These are phyloP conservation scores for Orthosia cruda DNA, from an alignment of 2,888 invertebrate genomes.

Conservation along the genomic window DNA sequence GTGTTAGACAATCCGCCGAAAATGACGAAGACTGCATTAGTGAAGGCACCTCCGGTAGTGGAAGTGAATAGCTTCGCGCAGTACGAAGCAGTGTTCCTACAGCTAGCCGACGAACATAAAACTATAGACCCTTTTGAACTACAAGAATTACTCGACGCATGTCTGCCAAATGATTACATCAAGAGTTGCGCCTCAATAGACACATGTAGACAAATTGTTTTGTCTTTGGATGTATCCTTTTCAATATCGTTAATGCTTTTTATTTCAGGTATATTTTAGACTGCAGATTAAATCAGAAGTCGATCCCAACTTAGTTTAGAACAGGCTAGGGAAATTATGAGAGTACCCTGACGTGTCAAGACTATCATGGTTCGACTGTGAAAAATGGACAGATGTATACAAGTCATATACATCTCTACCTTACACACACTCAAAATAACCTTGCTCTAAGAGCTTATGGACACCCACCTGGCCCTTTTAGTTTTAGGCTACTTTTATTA, in stretches of 20 bases:
- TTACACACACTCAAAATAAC: too few relatives aligned
- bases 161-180: conserved; percentile 98
- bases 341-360: too few relatives aligned
- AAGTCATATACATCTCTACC: too few relatives aligned
- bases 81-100: conserved; percentile 97
- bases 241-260: conserved; percentile 14
- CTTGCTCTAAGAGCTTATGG: too few relatives aligned
- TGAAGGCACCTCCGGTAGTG: conserved; percentile 94
- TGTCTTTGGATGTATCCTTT: conserved; percentile 97
- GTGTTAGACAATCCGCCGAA: conserved; percentile 93
- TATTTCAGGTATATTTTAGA: not conserved
- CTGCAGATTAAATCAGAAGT: not conserved
- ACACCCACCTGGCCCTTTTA: too few relatives aligned
- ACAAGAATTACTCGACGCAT: conserved; percentile 97
- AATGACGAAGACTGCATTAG: conserved; percentile 94
- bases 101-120: conserved; percentile 97
- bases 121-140: conserved; percentile 98
- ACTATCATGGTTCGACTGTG: too few relatives aligned
- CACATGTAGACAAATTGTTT: conserved; percentile 97
- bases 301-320: too few relatives aligned
- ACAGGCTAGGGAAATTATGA: too few relatives aligned
- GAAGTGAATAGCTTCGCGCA: conserved; percentile 95
- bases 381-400: too few relatives aligned
- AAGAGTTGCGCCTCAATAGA: conserved; percentile 98
- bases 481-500: too few relatives aligned